Conservation (phyloP, 1,140 invertebrate genomes). For the Calliopsis andreniformis region DNA sequence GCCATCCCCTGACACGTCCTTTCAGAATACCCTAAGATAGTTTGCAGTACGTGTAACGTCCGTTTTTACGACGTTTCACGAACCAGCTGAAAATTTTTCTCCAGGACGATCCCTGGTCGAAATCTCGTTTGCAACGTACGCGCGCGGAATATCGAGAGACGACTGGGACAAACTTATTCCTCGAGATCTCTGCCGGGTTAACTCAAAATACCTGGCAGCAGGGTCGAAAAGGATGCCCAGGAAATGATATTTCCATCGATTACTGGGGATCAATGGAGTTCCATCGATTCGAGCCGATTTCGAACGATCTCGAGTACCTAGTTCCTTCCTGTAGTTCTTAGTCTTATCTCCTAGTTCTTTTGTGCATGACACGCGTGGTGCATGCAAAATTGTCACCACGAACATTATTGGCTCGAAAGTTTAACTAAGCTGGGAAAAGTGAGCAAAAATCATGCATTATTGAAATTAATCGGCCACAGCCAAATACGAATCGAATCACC, state of each 20-base stretch:
- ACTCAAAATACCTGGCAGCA: constrained; percentile 28
- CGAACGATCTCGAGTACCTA: background rate
- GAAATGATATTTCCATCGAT: constrained; percentile 23
- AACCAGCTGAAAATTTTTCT: constrained; percentile 58
- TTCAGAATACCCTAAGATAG: constrained; percentile 38
- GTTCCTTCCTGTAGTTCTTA: too few species aligned
- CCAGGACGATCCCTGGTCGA: constrained; percentile 43
- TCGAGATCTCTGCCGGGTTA: constrained; percentile 21
- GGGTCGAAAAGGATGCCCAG: background rate
- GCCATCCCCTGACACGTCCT: constrained; percentile 19
- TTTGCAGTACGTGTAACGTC: constrained; percentile 59
- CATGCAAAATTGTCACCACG: too few species aligned
- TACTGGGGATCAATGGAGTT: background rate
- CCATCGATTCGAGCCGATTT: background rate
- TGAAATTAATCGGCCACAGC: background rate
- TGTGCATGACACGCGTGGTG: too few species aligned
- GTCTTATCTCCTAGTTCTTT: too few species aligned
- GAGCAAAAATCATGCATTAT: too few species aligned
- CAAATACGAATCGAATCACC: background rate
- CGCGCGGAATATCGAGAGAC: constrained; percentile 59
- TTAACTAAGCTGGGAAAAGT: too few species aligned
- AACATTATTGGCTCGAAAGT: too few species aligned
- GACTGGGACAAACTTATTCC: constrained; percentile 32
- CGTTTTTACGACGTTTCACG: constrained; percentile 60
- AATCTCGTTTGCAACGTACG: constrained; percentile 66